These are phyloP conservation scores for Myathropa florea DNA, from an alignment of 2,888 invertebrate species.

Conservation along the genomic window DNA sequence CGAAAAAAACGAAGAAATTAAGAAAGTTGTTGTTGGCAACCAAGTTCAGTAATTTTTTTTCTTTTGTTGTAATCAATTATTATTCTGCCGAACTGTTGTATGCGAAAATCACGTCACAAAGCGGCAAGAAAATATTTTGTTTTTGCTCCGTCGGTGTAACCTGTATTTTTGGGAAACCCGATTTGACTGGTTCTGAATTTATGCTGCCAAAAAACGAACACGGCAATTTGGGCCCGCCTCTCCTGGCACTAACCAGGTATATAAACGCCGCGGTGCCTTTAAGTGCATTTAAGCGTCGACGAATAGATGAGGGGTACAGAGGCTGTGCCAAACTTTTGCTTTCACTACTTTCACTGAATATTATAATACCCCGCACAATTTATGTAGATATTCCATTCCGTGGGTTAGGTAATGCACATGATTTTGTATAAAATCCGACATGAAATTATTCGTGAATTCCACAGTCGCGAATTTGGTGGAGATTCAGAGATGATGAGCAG, in stretches of 20 bases:
- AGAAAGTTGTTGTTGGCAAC: constrained; percentile 36
- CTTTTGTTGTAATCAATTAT: constrained; percentile 16
- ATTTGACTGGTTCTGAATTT: constrained; percentile 10
- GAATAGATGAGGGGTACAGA: background rate
- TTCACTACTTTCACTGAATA: constrained; percentile 40
- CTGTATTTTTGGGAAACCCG: constrained; percentile 3
- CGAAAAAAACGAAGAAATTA: constrained; percentile 16
- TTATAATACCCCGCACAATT: background rate
- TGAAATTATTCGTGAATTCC: background rate
- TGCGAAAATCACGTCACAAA: constrained; percentile 14
- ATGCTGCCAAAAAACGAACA: background rate
- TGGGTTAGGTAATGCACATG: background rate
- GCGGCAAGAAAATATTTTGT: background rate
- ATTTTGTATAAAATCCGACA: background rate
- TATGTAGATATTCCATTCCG: background rate
- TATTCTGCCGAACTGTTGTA: constrained; percentile 9
- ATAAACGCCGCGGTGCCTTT: background rate
- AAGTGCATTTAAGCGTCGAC: background rate
- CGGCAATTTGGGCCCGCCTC: background rate
- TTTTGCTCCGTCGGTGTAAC: background rate
- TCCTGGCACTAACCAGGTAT: background rate
- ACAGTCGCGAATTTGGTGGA: background rate
- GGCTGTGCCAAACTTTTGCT: constrained; percentile 1
- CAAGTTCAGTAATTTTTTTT: constrained; percentile 1
- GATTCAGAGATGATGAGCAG: background rate